phyloP scores from a whole-genome alignment of 2,797 vertebrate species.

The Liasis olivaceus region DNA sequence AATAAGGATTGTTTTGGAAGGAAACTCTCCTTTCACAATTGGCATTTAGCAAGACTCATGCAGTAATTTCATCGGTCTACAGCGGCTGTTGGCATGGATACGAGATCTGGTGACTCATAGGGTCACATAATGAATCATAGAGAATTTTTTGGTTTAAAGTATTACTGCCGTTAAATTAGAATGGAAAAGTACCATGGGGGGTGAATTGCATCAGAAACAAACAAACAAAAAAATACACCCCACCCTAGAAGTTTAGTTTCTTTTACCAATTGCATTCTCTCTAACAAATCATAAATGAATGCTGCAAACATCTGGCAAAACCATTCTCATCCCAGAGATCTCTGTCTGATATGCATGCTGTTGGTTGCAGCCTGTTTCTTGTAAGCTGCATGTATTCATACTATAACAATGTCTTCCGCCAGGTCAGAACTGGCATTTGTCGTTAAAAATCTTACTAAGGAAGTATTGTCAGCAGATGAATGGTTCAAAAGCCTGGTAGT shows the following conservation, averaged over 20 bases:
- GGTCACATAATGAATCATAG: not conserved
- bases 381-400: not conserved
- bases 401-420: not conserved
- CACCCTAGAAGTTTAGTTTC: not conserved
- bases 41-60: not conserved
- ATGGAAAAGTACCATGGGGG: not conserved
- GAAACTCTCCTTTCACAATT: not conserved
- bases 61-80: not conserved
- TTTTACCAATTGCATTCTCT: not conserved
- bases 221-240: not conserved
- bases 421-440: not conserved
- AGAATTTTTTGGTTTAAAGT: not conserved
- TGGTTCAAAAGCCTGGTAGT: not conserved
- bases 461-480: not conserved
- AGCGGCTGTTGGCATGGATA: not conserved
- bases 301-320: not conserved
- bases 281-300: not conserved
- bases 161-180: not conserved
- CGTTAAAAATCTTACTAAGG: not conserved
- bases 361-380: not conserved
- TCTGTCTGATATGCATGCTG: not conserved
- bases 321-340: not conserved
- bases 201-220: not conserved
- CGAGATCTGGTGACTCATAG: constrained; percentile 11
- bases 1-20: not conserved